phyloP scores from a whole-genome alignment of 2,888 invertebrate species.

The Heliconius ismenius region DNA sequence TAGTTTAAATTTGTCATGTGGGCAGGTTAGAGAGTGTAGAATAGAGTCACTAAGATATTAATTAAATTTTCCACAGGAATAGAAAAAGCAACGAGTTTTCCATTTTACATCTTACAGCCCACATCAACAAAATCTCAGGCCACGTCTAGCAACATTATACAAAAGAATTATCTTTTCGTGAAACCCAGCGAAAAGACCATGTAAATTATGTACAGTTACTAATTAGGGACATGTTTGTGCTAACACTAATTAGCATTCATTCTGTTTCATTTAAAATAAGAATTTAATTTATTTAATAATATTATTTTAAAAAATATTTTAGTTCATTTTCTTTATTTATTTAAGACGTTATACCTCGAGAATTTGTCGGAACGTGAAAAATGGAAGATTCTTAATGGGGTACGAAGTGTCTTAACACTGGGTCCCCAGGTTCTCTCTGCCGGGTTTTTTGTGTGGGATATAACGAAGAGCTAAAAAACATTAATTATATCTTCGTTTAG shows the following conservation, averaged over 20 bases:
- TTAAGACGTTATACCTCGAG: not conserved
- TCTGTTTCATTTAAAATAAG: not conserved
- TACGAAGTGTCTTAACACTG: not conserved
- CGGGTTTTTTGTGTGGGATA: not conserved
- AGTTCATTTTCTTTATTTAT: not conserved
- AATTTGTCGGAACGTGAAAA: not conserved
- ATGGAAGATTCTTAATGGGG: not conserved
- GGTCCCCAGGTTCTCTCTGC: not conserved
- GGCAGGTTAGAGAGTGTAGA: no score
- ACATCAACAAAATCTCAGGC: not conserved
- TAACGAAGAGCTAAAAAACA: not conserved
- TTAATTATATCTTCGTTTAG: no score
- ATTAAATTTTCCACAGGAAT: no score
- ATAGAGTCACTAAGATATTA: no score
- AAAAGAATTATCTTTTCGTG: not conserved
- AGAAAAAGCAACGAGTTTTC: no score
- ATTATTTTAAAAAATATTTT: not conserved
- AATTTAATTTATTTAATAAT: conserved; percentile 2
- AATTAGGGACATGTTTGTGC: conserved; percentile 2
- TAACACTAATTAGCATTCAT: not conserved
- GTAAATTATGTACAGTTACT: not conserved
- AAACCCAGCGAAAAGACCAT: conserved; percentile 1
- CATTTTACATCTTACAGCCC: no score
- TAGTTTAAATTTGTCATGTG: no score
- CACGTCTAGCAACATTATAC: not conserved